Evolutionary conservation across 2,888 invertebrate genomes (phyloP).

Genomic region (Calliphora vomitoria): DNA sequence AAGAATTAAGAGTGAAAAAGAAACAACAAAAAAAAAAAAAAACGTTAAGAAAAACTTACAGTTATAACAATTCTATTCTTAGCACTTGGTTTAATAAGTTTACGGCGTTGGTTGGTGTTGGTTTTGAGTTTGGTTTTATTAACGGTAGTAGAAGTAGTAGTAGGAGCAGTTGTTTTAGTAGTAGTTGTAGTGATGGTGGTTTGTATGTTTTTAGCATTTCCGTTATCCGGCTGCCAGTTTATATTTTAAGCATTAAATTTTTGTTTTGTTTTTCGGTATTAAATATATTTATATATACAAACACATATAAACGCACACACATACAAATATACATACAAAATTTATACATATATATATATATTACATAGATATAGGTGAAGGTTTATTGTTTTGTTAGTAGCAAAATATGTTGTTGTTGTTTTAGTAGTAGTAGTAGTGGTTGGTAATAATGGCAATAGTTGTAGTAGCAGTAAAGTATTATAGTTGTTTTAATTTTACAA

Average conservation of each 20-base stretch:
- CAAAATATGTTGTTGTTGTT: conserved; percentile 38
- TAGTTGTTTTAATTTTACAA: conserved; percentile 41
- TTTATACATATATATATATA: neutral
- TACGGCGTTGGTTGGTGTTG: conserved; percentile 71
- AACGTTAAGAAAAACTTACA: conserved; percentile 76
- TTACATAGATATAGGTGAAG: conserved; percentile 61
- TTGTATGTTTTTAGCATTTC: conserved; percentile 77
- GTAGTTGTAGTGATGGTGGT: conserved; percentile 67
- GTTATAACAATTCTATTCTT: conserved; percentile 78
- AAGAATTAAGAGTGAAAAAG: conserved; percentile 29
- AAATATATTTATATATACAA: conserved; percentile 26
- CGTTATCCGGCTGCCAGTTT: conserved; percentile 78
- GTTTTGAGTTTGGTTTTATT: conserved; percentile 68
- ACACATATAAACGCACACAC: conserved; percentile 36
- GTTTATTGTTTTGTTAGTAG: conserved; percentile 66
- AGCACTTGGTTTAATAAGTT: conserved; percentile 75
- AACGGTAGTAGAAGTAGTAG: conserved; percentile 26
- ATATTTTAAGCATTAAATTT: conserved; percentile 68
- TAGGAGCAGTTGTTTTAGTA: conserved; percentile 24
- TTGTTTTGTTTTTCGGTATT: conserved; percentile 38
- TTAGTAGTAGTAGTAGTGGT: conserved; percentile 41
- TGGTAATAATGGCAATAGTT: conserved; percentile 41
- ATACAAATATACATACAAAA: neutral
- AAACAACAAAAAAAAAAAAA: conserved; percentile 42
- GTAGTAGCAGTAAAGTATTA: conserved; percentile 31